A percentile compares a stretch with the other conserved stretches of the same genome.
phyloP scores from a whole-genome alignment of 2,113 vertebrate genomes.

The Corythornis vintsioides region DNA sequence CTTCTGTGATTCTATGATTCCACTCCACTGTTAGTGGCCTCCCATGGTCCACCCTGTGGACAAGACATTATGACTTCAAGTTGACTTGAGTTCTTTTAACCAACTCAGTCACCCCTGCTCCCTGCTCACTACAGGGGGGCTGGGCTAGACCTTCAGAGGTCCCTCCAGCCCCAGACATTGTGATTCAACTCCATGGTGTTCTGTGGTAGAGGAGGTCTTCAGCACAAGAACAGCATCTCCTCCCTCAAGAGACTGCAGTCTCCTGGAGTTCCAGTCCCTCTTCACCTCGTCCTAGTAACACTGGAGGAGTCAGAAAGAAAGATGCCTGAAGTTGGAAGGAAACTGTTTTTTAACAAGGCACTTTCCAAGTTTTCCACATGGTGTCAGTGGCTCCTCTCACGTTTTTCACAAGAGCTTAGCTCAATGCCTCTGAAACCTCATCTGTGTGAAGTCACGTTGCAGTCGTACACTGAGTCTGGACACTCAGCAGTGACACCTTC shows the following conservation, averaged over 20 bases:
- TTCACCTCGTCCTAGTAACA: not conserved
- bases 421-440: not conserved
- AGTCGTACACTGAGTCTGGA: not conserved
- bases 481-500: not conserved
- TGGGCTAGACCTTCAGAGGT: no score
- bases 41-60: not conserved
- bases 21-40: not conserved
- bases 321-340: not conserved
- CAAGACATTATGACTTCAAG: not conserved
- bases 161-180: no score
- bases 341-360: conserved; percentile 1
- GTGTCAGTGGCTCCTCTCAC: conserved; percentile 58
- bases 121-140: no score
- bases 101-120: not conserved
- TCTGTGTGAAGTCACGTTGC: not conserved
- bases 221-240: not conserved
- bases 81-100: not conserved
- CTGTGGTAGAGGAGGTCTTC: not conserved
- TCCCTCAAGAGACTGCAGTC: not conserved
- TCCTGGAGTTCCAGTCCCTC: not conserved
- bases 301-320: not conserved
- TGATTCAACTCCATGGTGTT: not conserved
- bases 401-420: conserved; percentile 25
- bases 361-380: conserved; percentile 62
- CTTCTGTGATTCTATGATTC: no score